Evolutionary conservation across 2,888 invertebrate species (phyloP), one percentile per base, ranked within the genome.

Genomic region (Tricholauxania praeusta): DNA sequence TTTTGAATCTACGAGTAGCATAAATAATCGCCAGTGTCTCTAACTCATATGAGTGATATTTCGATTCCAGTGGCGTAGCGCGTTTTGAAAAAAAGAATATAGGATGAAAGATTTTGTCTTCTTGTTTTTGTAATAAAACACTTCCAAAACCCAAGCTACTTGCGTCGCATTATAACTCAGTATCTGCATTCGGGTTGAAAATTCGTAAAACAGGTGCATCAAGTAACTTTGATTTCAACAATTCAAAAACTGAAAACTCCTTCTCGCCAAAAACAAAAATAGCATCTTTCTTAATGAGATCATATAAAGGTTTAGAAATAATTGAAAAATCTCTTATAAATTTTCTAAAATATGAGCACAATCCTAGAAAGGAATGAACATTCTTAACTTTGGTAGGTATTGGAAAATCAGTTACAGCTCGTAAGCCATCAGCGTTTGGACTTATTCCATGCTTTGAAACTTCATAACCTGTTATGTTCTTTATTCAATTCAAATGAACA

Each of bases 241-340:
- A n/a, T 17, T 74, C 52, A 63, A 78, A 67, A 17, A 71, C 71
- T 6, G 66, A 32, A 10, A 70, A 17, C 64, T 76, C 72, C 6
- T 66, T 51, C n/a, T 67, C 62, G 49, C 69, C 62, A 19, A 75
- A 74, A 28, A 66, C 53, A 73, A 77, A 76, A 28, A 32, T n/a
- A 12, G 22, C 15, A 59, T 74, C 59, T 55, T 75, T 72, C 17
- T 63, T 71, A n/a, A 69, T 28, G 7, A 75, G 32, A 15, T 73
- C 66, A 47, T 72, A 62, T 2, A 74, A 22, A 1, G 76, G 75
- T 8, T 65, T 73, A 22, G 72, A 70, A 12, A 75, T 76, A 28
- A 19, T 57, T 8, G 75, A 71, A 70, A 75, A 75, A 7, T 64
- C 47, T 10, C 65, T 39, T 17, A 75, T 65, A 68, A 76, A 73